These are phyloP conservation scores for Leuciscus waleckii DNA, from an alignment of 2,797 vertebrate genomes.

Conservation along the genomic window DNA sequence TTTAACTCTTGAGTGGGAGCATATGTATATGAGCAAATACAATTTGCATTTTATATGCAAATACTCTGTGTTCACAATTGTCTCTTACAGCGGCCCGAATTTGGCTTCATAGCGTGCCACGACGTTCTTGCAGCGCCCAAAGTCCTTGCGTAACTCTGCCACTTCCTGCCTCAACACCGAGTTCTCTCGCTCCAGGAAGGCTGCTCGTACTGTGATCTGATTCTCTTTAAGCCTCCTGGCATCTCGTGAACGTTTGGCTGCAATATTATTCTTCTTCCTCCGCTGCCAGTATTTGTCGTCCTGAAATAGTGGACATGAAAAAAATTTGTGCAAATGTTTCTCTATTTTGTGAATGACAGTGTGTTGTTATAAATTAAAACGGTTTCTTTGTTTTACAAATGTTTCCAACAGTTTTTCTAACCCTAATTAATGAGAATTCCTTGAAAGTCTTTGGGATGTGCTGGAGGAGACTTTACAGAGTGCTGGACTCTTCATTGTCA, in stretches of 20 bases:
- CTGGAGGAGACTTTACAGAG: too few relatives aligned
- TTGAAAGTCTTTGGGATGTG: too few relatives aligned
- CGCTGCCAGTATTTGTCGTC: conserved; percentile 96
- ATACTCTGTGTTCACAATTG: conserved; percentile 36
- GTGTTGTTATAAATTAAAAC: conserved; percentile 58
- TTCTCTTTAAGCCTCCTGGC: conserved; percentile 96
- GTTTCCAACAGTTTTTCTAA: too few relatives aligned
- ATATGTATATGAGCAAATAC: neutral
- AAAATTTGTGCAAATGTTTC: conserved; percentile 71
- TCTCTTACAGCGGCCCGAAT: conserved; percentile 90
- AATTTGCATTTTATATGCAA: neutral
- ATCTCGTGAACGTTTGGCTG: conserved; percentile 94
- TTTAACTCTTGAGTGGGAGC: neutral
- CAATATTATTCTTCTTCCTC: conserved; percentile 96
- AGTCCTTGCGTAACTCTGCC: conserved; percentile 91
- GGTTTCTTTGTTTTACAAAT: neutral
- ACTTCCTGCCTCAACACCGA: conserved; percentile 89
- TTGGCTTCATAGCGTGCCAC: conserved; percentile 88
- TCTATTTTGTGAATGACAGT: conserved; percentile 82
- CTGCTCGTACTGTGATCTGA: conserved; percentile 95
- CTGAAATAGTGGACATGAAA: conserved; percentile 67
- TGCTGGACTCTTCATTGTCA: too few relatives aligned
- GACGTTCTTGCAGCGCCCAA: conserved; percentile 86
- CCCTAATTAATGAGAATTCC: too few relatives aligned
- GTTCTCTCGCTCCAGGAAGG: conserved; percentile 96